Evolutionary conservation across 2,888 invertebrate species (phyloP).

Genomic region (Anthrax anthrax): DNA sequence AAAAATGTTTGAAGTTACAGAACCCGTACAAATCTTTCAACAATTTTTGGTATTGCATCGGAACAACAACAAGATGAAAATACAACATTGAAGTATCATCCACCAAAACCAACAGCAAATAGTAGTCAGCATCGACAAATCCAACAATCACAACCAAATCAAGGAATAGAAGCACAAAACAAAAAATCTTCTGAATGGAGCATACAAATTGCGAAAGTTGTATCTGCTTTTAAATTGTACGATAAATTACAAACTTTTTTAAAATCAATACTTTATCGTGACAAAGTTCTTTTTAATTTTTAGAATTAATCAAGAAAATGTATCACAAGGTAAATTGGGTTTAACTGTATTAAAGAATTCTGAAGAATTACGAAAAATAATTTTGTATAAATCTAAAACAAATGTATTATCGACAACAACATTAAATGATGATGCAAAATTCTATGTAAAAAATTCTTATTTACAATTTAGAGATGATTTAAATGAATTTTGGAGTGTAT

Average conservation of each 20-base stretch:
- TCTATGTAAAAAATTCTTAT: constrained; percentile 18
- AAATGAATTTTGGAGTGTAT: constrained; percentile 40
- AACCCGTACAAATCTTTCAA: background rate
- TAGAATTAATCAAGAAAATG: constrained; percentile 24
- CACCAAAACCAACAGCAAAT: constrained; percentile 10
- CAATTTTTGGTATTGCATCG: constrained; percentile 1
- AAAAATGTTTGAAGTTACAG: background rate
- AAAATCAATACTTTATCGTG: background rate
- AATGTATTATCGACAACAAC: constrained; percentile 18
- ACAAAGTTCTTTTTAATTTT: constrained; percentile 2
- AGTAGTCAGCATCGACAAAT: background rate
- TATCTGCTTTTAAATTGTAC: constrained; percentile 19
- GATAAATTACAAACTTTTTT: background rate
- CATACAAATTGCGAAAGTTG: constrained; percentile 20
- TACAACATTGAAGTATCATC: constrained; percentile 17
- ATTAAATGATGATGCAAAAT: constrained; percentile 11
- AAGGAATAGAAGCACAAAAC: background rate
- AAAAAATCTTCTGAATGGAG: constrained; percentile 13
- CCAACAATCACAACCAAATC: constrained; percentile 7
- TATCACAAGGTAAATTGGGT: constrained; percentile 32
- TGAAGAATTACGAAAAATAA: constrained; percentile 16
- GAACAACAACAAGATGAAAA: constrained; percentile 7
- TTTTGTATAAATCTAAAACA: constrained; percentile 20
- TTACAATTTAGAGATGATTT: constrained; percentile 36
- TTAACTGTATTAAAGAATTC: constrained; percentile 32